Conservation (phyloP, 2,888 invertebrate genomes). For the Tipula vernalis region DNA sequence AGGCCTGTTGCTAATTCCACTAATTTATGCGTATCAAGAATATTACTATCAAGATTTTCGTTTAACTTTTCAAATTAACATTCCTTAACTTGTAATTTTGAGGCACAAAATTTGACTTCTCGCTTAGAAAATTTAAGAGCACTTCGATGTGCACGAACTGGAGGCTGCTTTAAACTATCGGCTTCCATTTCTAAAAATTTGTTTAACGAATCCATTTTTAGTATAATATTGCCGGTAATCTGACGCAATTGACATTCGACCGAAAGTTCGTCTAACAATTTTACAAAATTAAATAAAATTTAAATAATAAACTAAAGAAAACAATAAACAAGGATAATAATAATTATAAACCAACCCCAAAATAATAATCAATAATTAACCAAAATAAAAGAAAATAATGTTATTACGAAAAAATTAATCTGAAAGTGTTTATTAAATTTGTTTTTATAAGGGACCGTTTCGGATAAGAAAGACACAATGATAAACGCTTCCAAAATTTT, state of each 20-base stretch:
- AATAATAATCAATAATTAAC: too few species aligned
- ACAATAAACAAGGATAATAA: too few species aligned
- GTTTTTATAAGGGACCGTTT: too few species aligned
- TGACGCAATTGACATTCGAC: background rate
- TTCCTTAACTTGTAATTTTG: background rate
- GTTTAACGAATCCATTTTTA: background rate
- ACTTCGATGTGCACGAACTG: background rate
- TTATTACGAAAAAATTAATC: too few species aligned
- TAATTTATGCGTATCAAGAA: background rate
- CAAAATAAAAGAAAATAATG: too few species aligned
- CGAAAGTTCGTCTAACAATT: background rate
- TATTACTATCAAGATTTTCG: background rate
- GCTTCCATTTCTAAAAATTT: background rate
- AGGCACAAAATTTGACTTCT: background rate
- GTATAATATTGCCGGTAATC: background rate
- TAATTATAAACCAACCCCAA: too few species aligned
- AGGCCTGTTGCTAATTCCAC: background rate
- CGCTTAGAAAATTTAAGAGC: background rate
- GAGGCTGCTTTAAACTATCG: background rate
- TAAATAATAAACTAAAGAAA: too few species aligned
- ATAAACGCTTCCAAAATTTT: too few species aligned
- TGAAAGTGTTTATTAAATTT: too few species aligned
- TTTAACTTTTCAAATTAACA: background rate
- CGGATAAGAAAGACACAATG: too few species aligned
- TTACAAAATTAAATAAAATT: too few species aligned